Evolutionary conservation across 2,888 invertebrate species (phyloP).

Genomic region (Pilophorus perplexus): DNA sequence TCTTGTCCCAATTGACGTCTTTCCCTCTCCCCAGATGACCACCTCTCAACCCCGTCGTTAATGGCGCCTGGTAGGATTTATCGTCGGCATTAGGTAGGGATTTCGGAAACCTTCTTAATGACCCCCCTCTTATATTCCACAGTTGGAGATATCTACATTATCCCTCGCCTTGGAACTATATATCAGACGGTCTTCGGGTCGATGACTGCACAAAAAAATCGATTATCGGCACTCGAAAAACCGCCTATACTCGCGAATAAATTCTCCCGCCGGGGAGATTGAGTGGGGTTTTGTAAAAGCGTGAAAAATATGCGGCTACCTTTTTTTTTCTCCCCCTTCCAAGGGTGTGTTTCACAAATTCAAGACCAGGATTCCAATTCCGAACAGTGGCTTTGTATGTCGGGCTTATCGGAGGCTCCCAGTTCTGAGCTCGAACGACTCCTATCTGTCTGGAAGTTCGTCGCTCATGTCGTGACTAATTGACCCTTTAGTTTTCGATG

Average conservation of each 20-base stretch:
- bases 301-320: constrained; percentile 24
- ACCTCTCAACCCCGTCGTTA: constrained; percentile 25
- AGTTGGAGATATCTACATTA: constrained; percentile 30
- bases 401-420: not conserved
- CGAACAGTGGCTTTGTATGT: constrained; percentile 13
- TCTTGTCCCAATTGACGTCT: constrained; percentile 36
- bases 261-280: not conserved
- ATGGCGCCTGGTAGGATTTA: constrained; percentile 35
- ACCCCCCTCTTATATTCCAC: constrained; percentile 14
- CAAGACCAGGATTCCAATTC: not conserved
- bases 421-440: not conserved
- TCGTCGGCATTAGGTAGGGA: constrained; percentile 29
- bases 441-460: constrained; percentile 1
- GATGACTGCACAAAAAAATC: constrained; percentile 34
- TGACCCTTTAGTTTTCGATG: constrained; percentile 3
- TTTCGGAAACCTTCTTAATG: constrained; percentile 30
- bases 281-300: constrained; percentile 4
- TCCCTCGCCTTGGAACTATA: constrained; percentile 13
- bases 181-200: constrained; percentile 21
- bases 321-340: too few relatives aligned
- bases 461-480: constrained; percentile 10
- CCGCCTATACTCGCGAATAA: not conserved
- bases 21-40: constrained; percentile 3
- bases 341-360: constrained; percentile 26
- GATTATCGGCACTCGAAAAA: not conserved